Base-by-base conservation (phyloP, 2,113 vertebrate genomes). In the Nycticorax nycticorax region DNA sequence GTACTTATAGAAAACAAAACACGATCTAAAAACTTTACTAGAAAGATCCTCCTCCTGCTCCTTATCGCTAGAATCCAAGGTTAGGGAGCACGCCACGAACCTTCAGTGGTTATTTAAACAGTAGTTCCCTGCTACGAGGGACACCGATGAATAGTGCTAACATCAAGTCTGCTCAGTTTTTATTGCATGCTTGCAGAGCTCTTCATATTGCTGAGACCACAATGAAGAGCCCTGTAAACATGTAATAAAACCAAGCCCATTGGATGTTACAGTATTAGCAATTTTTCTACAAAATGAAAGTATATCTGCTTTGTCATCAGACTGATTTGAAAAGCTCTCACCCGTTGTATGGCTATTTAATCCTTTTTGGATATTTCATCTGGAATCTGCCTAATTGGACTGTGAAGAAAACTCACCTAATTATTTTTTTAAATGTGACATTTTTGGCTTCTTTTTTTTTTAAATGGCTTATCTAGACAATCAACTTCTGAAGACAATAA, bases 401-500 rank as follows among this genome's bases (percentile, higher is more conserved):
- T 82, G 33, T 60, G 89, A 97, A 73, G 59, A 96, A 96, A 92
- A 82, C 64, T 96, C 91, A 92, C 57, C 89, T 89, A 95, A 94
- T 95, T 95, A 75, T 93, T 96, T 95, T 94, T 92, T 94, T 57
- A 92, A 96, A 97, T 94, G 89, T 94, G 95, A 96, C 94, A 85
- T 86, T 83, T 96, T 85, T 78, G 55, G 72, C 43, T 41, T 43
- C 41, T 86, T 94, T 83, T 95, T 95, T 94, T 96, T 96, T 93
- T 11, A 94, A 97, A 94, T 91, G 92, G 90, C 90, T 97, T 81
- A 95, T 97, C 96, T 93, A 98, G 95, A 97, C 96, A 97, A 98
- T 98, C 98, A 97, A 97, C 94, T 97, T 97, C 96, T 95, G 88
- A 94, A 97, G 95, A 98, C 96, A 97, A 96, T 97, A 97, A 94